Conservation (phyloP, 23 tunicate genomes). For the Diplosoma virens region DNA sequence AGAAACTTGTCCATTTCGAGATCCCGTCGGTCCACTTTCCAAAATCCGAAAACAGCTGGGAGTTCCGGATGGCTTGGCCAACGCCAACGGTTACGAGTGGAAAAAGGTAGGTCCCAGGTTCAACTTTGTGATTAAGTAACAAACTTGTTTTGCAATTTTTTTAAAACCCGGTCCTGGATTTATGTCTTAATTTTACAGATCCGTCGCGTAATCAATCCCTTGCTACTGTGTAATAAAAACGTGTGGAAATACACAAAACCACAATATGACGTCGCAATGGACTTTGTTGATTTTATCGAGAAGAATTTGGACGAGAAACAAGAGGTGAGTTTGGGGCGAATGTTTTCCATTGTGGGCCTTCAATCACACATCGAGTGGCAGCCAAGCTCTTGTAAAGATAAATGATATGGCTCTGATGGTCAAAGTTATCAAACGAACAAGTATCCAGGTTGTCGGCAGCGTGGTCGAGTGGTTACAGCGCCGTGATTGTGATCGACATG, state of each 20-base stretch:
- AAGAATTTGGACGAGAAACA: slow-evolving; percentile 14
- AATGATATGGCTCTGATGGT: too few relatives aligned
- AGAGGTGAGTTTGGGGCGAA: too few relatives aligned
- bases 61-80: slow-evolving; percentile 23
- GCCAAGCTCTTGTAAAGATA: too few relatives aligned
- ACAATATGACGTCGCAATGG: slow-evolving; percentile 29
- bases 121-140: too few relatives aligned
- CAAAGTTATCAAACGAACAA: too few relatives aligned
- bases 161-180: too few relatives aligned
- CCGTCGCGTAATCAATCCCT: slow-evolving; percentile 26
- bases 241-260: slow-evolving; percentile 26
- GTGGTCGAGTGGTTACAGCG: too few relatives aligned
- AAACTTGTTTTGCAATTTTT: too few relatives aligned
- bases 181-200: background rate
- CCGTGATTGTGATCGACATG: too few relatives aligned
- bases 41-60: slow-evolving; percentile 23
- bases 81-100: slow-evolving; percentile 58
- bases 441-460: too few relatives aligned
- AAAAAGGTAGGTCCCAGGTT: slow-evolving; percentile 26
- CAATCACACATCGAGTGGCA: too few relatives aligned
- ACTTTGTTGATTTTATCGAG: slow-evolving; percentile 27
- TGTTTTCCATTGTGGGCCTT: too few relatives aligned
- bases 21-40: slow-evolving; percentile 31
- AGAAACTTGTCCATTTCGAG: slow-evolving; percentile 30
- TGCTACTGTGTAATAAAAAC: slow-evolving; percentile 1